Evolutionary conservation across 2,888 invertebrate genomes (phyloP).

Genomic region (Andrena haemorrhoa): DNA sequence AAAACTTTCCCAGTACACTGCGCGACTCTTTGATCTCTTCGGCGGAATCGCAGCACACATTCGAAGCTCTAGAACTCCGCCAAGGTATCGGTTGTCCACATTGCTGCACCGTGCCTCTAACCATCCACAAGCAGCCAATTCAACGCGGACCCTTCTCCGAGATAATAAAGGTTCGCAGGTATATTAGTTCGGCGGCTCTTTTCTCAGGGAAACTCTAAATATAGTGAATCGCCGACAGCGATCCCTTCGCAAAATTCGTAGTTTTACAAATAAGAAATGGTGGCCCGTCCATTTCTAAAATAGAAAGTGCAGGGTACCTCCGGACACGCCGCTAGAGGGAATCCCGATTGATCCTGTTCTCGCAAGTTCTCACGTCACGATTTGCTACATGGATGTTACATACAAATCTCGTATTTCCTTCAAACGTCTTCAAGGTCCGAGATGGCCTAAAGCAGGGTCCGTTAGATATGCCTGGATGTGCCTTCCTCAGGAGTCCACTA

Average conservation of each 20-base stretch:
- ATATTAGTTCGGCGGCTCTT: background rate
- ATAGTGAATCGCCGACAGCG: slow-evolving; percentile 31
- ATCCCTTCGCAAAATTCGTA: slow-evolving; percentile 58
- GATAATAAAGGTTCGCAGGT: background rate
- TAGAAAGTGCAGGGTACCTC: slow-evolving; percentile 25
- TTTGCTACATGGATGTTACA: too few species aligned
- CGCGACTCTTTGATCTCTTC: background rate
- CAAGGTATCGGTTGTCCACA: slow-evolving; percentile 35
- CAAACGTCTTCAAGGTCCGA: too few species aligned
- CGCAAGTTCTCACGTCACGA: too few species aligned
- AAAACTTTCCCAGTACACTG: background rate
- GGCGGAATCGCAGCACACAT: slow-evolving; percentile 20
- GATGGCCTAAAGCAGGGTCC: too few species aligned
- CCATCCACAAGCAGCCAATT: background rate
- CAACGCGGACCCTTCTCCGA: background rate
- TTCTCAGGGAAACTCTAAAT: slow-evolving; percentile 22
- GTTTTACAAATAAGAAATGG: slow-evolving; percentile 56
- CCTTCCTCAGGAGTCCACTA: too few species aligned
- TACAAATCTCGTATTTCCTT: too few species aligned
- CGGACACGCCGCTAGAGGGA: too few species aligned
- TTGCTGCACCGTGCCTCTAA: slow-evolving; percentile 23
- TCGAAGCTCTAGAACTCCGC: slow-evolving; percentile 34
- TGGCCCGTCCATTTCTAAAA: slow-evolving; percentile 61
- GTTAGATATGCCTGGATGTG: too few species aligned
- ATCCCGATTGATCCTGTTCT: too few species aligned